phyloP scores from a whole-genome alignment of 2,113 vertebrate genomes.

The Archilochus colubris region DNA sequence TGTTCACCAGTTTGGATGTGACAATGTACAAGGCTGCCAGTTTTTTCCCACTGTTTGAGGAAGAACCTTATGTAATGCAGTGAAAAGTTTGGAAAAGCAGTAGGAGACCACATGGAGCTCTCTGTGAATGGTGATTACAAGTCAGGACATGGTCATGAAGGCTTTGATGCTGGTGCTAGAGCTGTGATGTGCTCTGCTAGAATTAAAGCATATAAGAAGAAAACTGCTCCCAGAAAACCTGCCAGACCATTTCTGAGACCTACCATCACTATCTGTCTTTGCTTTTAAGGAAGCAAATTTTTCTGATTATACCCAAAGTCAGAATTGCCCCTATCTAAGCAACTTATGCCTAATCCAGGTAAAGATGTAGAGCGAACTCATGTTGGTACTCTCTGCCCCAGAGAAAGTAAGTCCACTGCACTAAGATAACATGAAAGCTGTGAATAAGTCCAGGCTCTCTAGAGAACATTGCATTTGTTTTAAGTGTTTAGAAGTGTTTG shows the following conservation, averaged over 20 bases:
- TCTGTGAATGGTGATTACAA: background rate
- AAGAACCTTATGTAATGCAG: background rate
- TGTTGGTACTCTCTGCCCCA: background rate
- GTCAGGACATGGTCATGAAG: background rate
- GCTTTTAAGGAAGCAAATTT: background rate
- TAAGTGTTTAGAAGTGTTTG: background rate
- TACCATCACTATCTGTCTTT: background rate
- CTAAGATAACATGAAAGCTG: background rate
- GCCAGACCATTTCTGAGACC: background rate
- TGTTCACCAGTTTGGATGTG: background rate
- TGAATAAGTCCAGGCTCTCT: background rate
- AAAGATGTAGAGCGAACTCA: background rate
- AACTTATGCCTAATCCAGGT: background rate
- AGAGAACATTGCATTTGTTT: background rate
- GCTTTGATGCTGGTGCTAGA: background rate
- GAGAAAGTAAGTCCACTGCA: background rate
- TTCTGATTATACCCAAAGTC: background rate
- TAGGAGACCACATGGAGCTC: background rate
- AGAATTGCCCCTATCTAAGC: background rate
- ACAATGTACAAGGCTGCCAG: background rate
- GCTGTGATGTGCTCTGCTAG: background rate
- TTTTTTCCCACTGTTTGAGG: background rate
- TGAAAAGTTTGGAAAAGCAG: background rate
- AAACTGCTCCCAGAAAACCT: background rate
- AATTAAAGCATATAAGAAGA: background rate